Conservation (phyloP, 1,140 invertebrate species). For the Pachypeltis micranthus region DNA sequence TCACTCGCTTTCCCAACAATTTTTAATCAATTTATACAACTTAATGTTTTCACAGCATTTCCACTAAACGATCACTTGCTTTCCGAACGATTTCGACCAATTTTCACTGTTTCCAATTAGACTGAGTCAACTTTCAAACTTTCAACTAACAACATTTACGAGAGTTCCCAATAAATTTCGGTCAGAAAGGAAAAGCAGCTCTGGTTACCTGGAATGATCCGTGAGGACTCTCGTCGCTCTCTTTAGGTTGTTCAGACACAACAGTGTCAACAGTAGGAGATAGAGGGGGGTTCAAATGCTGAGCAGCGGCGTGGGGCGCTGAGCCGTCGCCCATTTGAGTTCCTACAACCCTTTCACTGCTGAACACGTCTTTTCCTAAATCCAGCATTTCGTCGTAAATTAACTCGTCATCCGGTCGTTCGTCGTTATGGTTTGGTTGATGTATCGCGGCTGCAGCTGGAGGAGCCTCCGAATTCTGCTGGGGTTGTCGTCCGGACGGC, state of each 20-base stretch:
- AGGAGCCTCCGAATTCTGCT: neutral
- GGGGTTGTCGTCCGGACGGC: conserved; percentile 24
- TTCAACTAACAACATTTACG: too few species aligned
- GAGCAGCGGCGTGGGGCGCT: conserved; percentile 20
- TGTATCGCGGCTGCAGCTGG: neutral
- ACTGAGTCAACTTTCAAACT: too few species aligned
- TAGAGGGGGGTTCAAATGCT: conserved; percentile 5
- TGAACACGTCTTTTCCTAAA: conserved; percentile 21
- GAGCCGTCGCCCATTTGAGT: neutral
- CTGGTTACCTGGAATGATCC: conserved; percentile 29
- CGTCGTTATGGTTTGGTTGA: neutral
- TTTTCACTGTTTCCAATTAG: too few species aligned
- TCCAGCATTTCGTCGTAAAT: conserved; percentile 29
- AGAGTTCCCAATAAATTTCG: too few species aligned
- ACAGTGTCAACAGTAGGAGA: conserved; percentile 1
- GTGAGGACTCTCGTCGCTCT: conserved; percentile 41
- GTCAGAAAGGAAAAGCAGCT: too few species aligned
- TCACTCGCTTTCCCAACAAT: too few species aligned
- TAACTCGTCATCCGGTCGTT: conserved; percentile 26
- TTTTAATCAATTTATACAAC: too few species aligned
- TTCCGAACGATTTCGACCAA: too few species aligned
- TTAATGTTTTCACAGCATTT: too few species aligned
- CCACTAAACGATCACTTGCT: too few species aligned
- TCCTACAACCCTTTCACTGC: conserved; percentile 13
- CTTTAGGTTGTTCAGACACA: conserved; percentile 12